phyloP scores from a whole-genome alignment of 2,888 invertebrate genomes.

The Spodoptera picta region DNA sequence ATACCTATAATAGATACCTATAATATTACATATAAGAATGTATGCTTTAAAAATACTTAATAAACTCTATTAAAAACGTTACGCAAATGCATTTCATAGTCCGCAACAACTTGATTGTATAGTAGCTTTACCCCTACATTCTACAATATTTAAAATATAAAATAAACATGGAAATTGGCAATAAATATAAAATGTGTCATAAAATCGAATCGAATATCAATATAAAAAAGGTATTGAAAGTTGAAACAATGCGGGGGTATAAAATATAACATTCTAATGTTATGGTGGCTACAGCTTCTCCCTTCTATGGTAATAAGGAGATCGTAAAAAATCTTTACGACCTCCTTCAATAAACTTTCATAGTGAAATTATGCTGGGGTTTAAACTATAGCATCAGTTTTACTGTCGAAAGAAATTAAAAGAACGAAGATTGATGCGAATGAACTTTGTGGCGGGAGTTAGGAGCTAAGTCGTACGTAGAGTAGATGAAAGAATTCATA shows the following conservation, averaged over 20 bases:
- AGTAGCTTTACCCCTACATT: slow-evolving; percentile 11
- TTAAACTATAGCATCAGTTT: slow-evolving; percentile 57
- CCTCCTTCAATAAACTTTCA: slow-evolving; percentile 65
- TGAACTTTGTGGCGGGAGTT: slow-evolving; percentile 24
- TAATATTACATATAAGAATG: too few relatives aligned
- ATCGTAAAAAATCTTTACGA: slow-evolving; percentile 76
- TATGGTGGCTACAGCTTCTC: slow-evolving; percentile 64
- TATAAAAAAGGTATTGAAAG: slow-evolving; percentile 65
- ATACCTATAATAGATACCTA: too few relatives aligned
- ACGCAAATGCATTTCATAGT: slow-evolving; percentile 31
- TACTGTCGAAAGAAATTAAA: slow-evolving; percentile 42
- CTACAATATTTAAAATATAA: slow-evolving; percentile 41
- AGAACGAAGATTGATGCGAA: slow-evolving; percentile 44
- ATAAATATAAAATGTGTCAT: slow-evolving; percentile 63
- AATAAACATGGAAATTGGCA: slow-evolving; percentile 52
- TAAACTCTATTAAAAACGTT: slow-evolving; percentile 2
- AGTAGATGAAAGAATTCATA: slow-evolving; percentile 9
- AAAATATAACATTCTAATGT: slow-evolving; percentile 72
- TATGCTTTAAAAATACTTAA: too few relatives aligned
- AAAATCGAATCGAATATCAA: slow-evolving; percentile 65
- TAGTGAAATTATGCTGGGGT: slow-evolving; percentile 60
- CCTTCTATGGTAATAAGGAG: slow-evolving; percentile 75
- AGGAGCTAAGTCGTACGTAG: slow-evolving; percentile 8
- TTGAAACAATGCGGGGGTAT: slow-evolving; percentile 71
- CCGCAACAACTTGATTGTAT: slow-evolving; percentile 34